Conservation (phyloP, 2,113 vertebrate genomes). For the Eubucco bourcierii region DNA sequence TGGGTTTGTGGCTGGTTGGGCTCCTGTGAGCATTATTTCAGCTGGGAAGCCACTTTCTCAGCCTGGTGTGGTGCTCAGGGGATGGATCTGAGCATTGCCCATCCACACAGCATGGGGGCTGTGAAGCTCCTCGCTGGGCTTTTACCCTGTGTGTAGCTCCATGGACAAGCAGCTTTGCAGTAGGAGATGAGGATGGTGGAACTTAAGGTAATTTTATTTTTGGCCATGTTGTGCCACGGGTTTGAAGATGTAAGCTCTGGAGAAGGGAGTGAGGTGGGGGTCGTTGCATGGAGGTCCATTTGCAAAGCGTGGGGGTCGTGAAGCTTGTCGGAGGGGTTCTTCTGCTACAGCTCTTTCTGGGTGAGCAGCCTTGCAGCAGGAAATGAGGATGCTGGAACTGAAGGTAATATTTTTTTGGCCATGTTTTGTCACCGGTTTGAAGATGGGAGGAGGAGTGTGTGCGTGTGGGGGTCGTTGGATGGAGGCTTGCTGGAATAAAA, state of each 20-base stretch:
- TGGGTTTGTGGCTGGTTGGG: rapidly evolving
- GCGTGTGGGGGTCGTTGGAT: background rate
- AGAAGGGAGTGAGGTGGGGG: background rate
- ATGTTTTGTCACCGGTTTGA: background rate
- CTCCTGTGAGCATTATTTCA: background rate
- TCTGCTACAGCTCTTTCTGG: background rate
- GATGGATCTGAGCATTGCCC: rapidly evolving
- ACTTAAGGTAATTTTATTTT: background rate
- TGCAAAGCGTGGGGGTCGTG: rapidly evolving
- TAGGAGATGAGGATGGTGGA: background rate
- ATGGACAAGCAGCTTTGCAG: background rate
- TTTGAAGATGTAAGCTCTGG: background rate
- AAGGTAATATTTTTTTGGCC: background rate
- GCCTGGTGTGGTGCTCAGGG: background rate
- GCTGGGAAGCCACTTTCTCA: background rate
- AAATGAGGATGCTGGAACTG: background rate
- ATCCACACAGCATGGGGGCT: rapidly evolving
- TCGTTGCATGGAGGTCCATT: background rate
- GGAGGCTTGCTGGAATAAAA: background rate
- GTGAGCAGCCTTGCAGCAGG: background rate
- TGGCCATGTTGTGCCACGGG: rapidly evolving
- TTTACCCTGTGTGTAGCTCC: rapidly evolving
- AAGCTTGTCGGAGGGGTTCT: background rate
- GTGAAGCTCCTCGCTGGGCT: rapidly evolving
- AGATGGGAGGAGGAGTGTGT: background rate